A percentile compares a stretch with the other conserved stretches of the same genome.
Evolutionary conservation across 2,113 vertebrate genomes (phyloP).

Genomic region (Epinephelus lanceolatus): DNA sequence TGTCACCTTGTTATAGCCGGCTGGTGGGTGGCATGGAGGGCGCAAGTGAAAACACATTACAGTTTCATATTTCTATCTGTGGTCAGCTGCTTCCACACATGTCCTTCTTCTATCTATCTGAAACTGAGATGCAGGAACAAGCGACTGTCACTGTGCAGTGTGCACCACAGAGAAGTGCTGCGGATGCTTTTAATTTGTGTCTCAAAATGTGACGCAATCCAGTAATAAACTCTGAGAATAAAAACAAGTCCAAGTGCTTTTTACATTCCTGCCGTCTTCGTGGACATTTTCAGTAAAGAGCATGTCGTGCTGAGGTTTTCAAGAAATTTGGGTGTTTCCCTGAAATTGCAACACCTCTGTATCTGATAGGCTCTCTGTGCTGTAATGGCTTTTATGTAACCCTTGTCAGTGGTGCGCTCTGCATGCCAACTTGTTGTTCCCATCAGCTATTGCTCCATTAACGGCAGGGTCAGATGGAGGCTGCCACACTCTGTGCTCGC

Average conservation of each 20-base stretch:
- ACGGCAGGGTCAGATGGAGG: constrained; percentile 24
- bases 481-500: constrained; percentile 15
- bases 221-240: not conserved
- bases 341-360: constrained; percentile 45
- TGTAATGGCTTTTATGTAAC: constrained; percentile 65
- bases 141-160: not conserved
- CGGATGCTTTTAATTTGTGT: constrained; percentile 3
- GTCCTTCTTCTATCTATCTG: constrained; percentile 7
- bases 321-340: constrained; percentile 22
- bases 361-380: constrained; percentile 27
- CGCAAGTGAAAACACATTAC: constrained; percentile 17
- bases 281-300: constrained; percentile 4
- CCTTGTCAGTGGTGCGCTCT: constrained; percentile 11
- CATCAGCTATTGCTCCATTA: constrained; percentile 55
- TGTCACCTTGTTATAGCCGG: constrained; percentile 71
- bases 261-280: not conserved
- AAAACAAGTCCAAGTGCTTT: constrained; percentile 6
- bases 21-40: constrained; percentile 35
- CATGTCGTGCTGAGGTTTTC: not conserved
- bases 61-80: constrained; percentile 31
- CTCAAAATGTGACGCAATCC: not conserved
- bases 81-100: constrained; percentile 22
- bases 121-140: constrained; percentile 2
- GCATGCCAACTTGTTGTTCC: constrained; percentile 55
- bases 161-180: not conserved